phyloP scores from a whole-genome alignment of 2,113 vertebrate genomes.

The Varanus salvator region DNA sequence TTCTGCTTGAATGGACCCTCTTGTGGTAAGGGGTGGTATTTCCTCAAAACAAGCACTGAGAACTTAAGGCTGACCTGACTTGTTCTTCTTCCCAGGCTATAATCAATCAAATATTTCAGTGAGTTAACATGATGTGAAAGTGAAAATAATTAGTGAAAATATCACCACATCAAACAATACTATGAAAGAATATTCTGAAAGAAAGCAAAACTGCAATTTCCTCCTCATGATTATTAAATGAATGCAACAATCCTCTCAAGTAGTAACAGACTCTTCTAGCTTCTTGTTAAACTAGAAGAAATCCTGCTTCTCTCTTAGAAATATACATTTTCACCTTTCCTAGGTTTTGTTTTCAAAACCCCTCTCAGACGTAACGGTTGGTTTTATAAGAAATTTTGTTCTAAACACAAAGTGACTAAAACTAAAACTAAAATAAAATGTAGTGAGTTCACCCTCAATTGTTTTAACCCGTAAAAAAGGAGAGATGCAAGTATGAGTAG shows the following conservation, averaged over 20 bases:
- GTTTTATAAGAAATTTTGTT: neutral
- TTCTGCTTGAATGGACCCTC: neutral
- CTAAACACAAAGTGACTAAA: neutral
- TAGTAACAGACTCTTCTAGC: neutral
- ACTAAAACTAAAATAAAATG: neutral
- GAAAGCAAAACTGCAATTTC: neutral
- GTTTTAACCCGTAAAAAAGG: no score
- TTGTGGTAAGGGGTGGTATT: neutral
- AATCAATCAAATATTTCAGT: neutral
- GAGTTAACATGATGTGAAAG: neutral
- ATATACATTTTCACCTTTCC: neutral
- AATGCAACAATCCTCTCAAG: neutral
- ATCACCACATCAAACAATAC: neutral
- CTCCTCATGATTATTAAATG: neutral
- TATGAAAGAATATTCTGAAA: neutral
- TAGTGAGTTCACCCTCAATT: neutral
- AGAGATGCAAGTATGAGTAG: neutral
- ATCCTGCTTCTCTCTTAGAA: conserved; percentile 37
- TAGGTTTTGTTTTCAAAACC: neutral
- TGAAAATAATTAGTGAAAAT: neutral
- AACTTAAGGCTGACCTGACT: neutral
- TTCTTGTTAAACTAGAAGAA: conserved; percentile 38
- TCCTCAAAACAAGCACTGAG: neutral
- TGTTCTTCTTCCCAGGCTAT: neutral
- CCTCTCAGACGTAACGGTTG: neutral